These are phyloP conservation scores for Aldrovandia affinis DNA, from an alignment of 2,797 vertebrate genomes.

Conservation along the genomic window DNA sequence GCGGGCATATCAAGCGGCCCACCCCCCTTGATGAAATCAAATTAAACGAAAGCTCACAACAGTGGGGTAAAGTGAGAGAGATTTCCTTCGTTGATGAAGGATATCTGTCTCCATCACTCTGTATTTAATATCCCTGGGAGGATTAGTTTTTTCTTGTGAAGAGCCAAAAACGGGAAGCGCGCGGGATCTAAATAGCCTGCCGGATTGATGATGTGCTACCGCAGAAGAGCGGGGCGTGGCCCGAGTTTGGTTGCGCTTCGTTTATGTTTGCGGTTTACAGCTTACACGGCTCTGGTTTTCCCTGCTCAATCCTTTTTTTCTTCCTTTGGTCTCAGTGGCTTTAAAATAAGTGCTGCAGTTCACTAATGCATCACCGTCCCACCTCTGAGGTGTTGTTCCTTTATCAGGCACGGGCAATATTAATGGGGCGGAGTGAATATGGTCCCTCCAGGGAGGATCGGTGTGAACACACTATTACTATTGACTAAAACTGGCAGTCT, in stretches of 20 bases:
- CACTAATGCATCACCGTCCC: not conserved
- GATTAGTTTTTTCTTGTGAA: not conserved
- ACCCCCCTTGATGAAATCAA: not conserved
- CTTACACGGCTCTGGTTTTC: not conserved
- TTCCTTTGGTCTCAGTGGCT: not conserved
- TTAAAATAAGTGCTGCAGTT: not conserved
- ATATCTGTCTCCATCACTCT: not conserved
- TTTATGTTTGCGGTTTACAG: not conserved
- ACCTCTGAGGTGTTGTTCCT: not conserved
- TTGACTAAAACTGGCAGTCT: not conserved
- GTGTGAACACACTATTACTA: not conserved
- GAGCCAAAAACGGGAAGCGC: not conserved
- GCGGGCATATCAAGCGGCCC: not conserved
- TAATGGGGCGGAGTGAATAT: not conserved
- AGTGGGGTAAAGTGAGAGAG: constrained; percentile 3
- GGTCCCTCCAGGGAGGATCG: not conserved
- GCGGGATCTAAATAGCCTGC: constrained; percentile 19
- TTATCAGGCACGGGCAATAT: not conserved
- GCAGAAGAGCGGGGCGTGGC: not conserved
- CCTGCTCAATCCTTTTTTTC: not conserved
- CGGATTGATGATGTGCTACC: not conserved
- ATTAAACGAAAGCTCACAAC: constrained; percentile 6
- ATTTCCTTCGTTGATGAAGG: not conserved
- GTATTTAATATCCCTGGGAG: not conserved
- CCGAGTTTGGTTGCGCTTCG: not conserved